phyloP scores from a whole-genome alignment of 1,140 invertebrate genomes.

The Lepidurus packardi region DNA sequence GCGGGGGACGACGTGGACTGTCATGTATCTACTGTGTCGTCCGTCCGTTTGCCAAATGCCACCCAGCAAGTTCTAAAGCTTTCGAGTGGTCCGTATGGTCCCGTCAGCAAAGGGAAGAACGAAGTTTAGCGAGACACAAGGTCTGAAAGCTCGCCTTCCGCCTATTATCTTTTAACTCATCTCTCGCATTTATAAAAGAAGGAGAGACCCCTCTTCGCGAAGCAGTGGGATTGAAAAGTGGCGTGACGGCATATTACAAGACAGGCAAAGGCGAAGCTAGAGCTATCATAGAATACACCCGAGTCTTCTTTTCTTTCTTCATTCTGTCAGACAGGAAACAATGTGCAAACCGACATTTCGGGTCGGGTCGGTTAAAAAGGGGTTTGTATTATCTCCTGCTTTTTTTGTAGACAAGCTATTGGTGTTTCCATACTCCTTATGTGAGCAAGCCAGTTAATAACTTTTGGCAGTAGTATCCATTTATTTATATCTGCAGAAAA shows the following conservation, averaged over 20 bases:
- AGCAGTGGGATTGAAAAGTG: constrained; percentile 10
- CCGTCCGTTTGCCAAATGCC: constrained; percentile 20
- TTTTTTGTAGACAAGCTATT: too few relatives aligned
- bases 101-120: background rate
- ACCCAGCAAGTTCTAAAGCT: constrained; percentile 8
- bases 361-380: background rate
- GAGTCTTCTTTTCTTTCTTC: background rate
- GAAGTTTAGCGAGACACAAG: background rate
- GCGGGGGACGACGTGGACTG: background rate
- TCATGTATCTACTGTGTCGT: background rate
- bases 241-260: constrained; percentile 18
- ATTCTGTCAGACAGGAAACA: background rate
- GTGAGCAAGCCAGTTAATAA: too few relatives aligned
- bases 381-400: too few relatives aligned
- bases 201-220: background rate
- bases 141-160: constrained; percentile 12
- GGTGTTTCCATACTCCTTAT: too few relatives aligned
- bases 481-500: too few relatives aligned
- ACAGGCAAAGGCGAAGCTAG: background rate
- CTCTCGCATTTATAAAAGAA: background rate
- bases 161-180: constrained; percentile 9
- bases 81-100: constrained; percentile 9
- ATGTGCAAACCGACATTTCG: background rate
- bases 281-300: background rate
- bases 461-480: too few relatives aligned